A percentile compares a stretch with the other conserved stretches of the same genome.
Conservation (phyloP, 2,113 vertebrate genomes). For the Morone chrysops region DNA sequence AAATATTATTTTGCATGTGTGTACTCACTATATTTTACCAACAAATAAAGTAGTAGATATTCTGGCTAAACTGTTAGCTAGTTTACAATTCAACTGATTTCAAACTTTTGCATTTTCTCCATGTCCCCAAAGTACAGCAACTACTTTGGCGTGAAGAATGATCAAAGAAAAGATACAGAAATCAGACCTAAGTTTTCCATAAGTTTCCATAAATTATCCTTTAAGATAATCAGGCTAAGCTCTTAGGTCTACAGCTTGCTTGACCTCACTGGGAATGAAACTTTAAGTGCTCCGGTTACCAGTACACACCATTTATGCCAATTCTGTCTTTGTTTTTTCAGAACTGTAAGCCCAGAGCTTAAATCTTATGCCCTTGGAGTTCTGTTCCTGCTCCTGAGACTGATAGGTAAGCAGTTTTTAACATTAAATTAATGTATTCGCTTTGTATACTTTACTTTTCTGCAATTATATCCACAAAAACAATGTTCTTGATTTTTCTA, state of each 20-base stretch:
- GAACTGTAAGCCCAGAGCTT: conserved; percentile 83
- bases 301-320: neutral
- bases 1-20: no score
- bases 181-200: neutral
- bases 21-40: no score
- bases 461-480: neutral
- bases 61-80: no score
- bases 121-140: no score
- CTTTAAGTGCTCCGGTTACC: neutral
- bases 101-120: no score
- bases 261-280: neutral
- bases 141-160: neutral
- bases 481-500: neutral
- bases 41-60: no score
- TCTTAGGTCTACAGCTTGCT: neutral
- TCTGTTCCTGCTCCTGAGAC: conserved; percentile 82
- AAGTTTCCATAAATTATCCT: neutral
- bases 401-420: conserved; percentile 75
- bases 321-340: conserved; percentile 53
- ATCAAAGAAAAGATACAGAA: neutral
- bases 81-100: no score
- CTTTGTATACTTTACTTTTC: neutral
- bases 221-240: neutral
- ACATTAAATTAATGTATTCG: no score
- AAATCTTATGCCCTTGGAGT: conserved; percentile 84